Evolutionary conservation across 2,797 vertebrate genomes (phyloP), one percentile per base, ranked within the genome.

Genomic region (Urocyon cinereoargenteus): DNA sequence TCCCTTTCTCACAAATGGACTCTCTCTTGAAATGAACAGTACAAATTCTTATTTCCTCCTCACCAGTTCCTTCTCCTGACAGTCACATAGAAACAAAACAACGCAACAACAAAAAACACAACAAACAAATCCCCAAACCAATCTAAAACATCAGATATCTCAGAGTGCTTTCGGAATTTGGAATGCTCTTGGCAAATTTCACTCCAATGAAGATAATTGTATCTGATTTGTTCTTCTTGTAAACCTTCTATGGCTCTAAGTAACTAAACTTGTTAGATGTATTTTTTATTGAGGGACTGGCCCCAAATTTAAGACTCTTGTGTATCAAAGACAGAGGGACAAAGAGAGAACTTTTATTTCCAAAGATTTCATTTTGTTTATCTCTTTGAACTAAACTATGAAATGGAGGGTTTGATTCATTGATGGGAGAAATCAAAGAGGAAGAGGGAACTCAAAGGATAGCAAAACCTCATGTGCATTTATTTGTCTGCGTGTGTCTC

Each of bases 141-240:
- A 16, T 49, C 91, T 73, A 55, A 79, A 95, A 78, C 26, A 51
- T 79, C 28, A 73, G 45, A 45, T 68, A 73, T 68, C 87, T 92
- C 51, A 34, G 26, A 45, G 24, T 36, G 53, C 55, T 70, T 77
- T 77, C 51, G 51, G 51, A 72, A 81, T 77, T 59, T 53, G 57
- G 28, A 72, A 84, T 16, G 19, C 13, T 90, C 96, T 64, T 12
- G 55, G 22, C 24, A 88, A 90, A 86, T 83, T 96, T 96, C 31
- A 79, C 12, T 36, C 16, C 26, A 61, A 18, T 91, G 53, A 73
- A 85, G 59, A 59, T 21, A 16, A 82, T 57, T 53, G 3, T 78
- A 40, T 79, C 66, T 75, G 31, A 77, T 13, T 59, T 61, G 28
- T 59, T 78, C 86, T 95, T 75, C 73, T 84, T 77, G 11, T 1